Percentiles rank a stretch among this genome's conserved stretches.
phyloP scores from a whole-genome alignment of 2,888 invertebrate species.

The Keiferia lycopersicella region DNA sequence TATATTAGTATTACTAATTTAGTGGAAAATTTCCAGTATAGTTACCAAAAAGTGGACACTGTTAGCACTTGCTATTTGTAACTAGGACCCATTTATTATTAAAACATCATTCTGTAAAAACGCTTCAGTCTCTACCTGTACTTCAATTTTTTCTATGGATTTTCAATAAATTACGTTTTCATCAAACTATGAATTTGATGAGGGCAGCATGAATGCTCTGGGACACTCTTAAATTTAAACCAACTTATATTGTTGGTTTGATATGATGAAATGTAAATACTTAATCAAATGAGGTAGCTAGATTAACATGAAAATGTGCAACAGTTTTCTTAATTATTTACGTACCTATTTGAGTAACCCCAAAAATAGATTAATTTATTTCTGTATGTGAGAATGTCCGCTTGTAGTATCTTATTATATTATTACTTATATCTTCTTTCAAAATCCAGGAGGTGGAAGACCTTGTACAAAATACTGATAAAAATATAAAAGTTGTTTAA shows the following conservation, averaged over 20 bases:
- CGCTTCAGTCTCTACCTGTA: too few species aligned
- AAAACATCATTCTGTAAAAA: too few species aligned
- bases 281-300: neutral
- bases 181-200: too few species aligned
- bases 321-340: constrained; percentile 21
- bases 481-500: constrained; percentile 82
- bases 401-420: constrained; percentile 32
- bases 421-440: constrained; percentile 39
- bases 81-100: too few species aligned
- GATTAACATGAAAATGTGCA: constrained; percentile 18
- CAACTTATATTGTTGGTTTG: neutral
- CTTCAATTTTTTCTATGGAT: too few species aligned
- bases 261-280: neutral
- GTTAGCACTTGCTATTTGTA: too few species aligned
- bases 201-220: too few species aligned
- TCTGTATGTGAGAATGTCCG: constrained; percentile 28
- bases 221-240: too few species aligned
- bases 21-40: too few species aligned
- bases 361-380: constrained; percentile 15
- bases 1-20: too few species aligned
- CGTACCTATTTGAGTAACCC: neutral
- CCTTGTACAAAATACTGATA: constrained; percentile 72
- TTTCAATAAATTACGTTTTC: too few species aligned
- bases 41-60: too few species aligned
- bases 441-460: constrained; percentile 59